Evolutionary conservation across 1,140 invertebrate genomes (phyloP), one percentile per base, ranked within the genome.

Genomic region (Eriocheir sinensis): DNA sequence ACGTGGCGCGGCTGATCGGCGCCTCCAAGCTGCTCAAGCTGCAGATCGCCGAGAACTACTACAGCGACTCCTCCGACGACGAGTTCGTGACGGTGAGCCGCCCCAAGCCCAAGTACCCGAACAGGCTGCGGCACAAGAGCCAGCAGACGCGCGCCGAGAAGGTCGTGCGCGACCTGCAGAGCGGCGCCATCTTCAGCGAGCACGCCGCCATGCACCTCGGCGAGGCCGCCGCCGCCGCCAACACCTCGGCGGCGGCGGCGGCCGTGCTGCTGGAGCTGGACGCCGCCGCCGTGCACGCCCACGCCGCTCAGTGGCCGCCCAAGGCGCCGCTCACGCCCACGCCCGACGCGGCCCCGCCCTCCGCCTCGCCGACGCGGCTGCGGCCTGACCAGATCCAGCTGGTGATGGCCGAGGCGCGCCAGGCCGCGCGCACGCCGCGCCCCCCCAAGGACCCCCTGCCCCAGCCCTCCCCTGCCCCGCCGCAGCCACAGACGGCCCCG

Each of bases 1-100:
- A 99, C 92, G 99, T 99, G 3, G 99, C 99, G 0, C 97, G 98
- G 95, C 97, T 99, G 53, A 99, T 99, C 94, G 99, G 98, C 0
- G 98, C 98, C 90, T 98, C 98, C 0, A 98, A 98, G 96, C 96
- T 98, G 32, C 97, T 99, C 8, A 97, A 97, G 94, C 97, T 99
- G 94, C 98, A 98, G 96, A 98, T 99, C 95, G 98, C 98, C 0
- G 98, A 99, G 96, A 98, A 98, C 96, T 98, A 98, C 96, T 97
- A 97, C 96, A 96, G 97, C 40, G 98, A 99, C 96, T 98, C 98
- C 91, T 98, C 98, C 0, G 98, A 98, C 96, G 98, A 98, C 95
- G 98, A 98, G 96, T 97, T 96, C 96, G 97, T 96, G 95, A 97
- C 96, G 96, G 97, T 96, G 95, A 97, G 86, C 96, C 97, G 96